Base-by-base conservation (phyloP, 2,888 invertebrate genomes). In the Noctua fimbriata region DNA sequence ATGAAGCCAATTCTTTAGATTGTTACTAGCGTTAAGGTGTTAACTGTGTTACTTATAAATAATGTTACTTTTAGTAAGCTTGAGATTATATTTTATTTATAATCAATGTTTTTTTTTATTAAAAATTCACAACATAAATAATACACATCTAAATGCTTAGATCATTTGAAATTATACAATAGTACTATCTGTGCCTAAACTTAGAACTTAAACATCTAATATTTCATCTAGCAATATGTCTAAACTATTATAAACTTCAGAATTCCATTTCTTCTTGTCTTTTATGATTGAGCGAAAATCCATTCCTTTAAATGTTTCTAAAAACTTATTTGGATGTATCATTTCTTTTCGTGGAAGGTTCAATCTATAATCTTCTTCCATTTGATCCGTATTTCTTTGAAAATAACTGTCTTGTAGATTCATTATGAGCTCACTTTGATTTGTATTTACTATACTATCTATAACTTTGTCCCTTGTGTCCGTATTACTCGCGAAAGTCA, bases 1-100 rank as follows among this genome's bases (percentile, higher is more conserved):
- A 92, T 52, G 97, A 97, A 82, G 94, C 97, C 0, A 98, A 98
- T 90, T 95, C 96, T 49, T 97, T 98, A 96, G 98, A 98, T 95
- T 98, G 98, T 94, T 98, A 98, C 90, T 98, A 93, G 93, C 41
- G 16, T n/a, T 69, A 36, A 75, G 36, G n/a, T 58, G 18, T 47
- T 32, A 66, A 66, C 21, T 44, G 28, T 75, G 66, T 74, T 76
- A 75, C 55, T 58, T 67, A 21, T 41, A 60, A 73, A 71, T 79
- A 70, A 69, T 80, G 36, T 70, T 74, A 75, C 63, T 47, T 24
- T 80, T n/a, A 52, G 36, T 76, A 78, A 73, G 21, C 28, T 69
- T 81, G 79, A 85, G 82, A 89, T 88, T 87, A 89, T 86, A 88
- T 87, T 80, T 82, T 81, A 44, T 66, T 79, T 71, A 67, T 81